A percentile compares a stretch with the other conserved stretches of the same genome.
Evolutionary conservation across 2,888 invertebrate genomes (phyloP).

Genomic region (Pollenia griseotomentosa): DNA sequence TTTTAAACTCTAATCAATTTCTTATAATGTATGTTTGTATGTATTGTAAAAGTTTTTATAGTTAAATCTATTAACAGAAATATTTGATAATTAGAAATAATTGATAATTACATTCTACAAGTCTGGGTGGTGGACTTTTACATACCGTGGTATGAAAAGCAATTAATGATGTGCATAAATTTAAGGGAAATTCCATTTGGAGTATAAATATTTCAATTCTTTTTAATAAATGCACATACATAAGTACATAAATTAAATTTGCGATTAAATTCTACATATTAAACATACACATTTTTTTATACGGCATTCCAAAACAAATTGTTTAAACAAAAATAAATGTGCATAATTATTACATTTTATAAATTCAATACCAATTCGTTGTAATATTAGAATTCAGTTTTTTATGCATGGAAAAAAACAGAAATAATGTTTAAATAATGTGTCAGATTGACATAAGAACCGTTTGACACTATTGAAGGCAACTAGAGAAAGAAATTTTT

Average conservation of each 20-base stretch:
- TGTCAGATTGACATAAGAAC: conserved; percentile 10
- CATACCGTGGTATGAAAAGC: not conserved
- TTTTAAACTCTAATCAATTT: too few species aligned
- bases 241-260: not conserved
- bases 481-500: conserved; percentile 1
- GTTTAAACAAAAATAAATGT: conserved; percentile 3
- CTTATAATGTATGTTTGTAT: too few species aligned
- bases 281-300: not conserved
- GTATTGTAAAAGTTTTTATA: not conserved
- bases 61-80: not conserved
- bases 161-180: conserved; percentile 36
- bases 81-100: not conserved
- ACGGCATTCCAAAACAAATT: not conserved
- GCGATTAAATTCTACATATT: not conserved
- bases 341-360: conserved; percentile 48
- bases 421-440: conserved; percentile 8
- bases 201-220: conserved; percentile 13
- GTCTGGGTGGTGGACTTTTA: not conserved
- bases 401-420: not conserved
- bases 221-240: not conserved
- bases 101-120: not conserved
- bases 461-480: conserved; percentile 36
- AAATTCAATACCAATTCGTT: conserved; percentile 25
- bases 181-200: conserved; percentile 41
- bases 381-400: conserved; percentile 30